Evolutionary conservation across 2,797 vertebrate species (phyloP), one percentile per base, ranked within the genome.

Genomic region (Leptoclinus maculatus): DNA sequence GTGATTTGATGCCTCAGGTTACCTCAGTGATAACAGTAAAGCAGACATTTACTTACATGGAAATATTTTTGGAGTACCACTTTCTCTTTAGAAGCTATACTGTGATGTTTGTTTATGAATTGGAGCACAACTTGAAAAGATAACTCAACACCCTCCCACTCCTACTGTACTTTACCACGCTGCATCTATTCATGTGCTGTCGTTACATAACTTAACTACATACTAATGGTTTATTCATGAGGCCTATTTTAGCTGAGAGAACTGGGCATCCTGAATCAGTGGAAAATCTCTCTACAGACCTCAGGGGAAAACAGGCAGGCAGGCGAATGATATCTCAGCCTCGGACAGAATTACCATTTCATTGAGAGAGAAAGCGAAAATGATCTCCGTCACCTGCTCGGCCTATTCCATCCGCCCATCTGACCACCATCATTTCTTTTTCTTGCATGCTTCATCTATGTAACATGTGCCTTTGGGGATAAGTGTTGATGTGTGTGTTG

Each of bases 161-260:
- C 54, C 72, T 78, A 84, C 79, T 87, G 70, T 88, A 86, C 79
- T 71, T 80, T 54, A 56, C 65, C 54, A 43, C 32, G 43, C 83
- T 76, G 76, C 86, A 80, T 89, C 82, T 89, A 78, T 85, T 84
- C 76, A 79, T 82, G 71, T 74, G 64, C 81, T 69, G 81, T 72
- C 14, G 79, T 93, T 93, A 89, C 88, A 86, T 92, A 93, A 93
- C 80, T 79, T 85, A 87, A 93, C 88, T 88, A 87, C 88, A 81
- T 39, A 75, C 74, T 76, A 68, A 89, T 92, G 89, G 38, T 88
- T 92, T 92, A 93, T 93, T 92, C 88, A 93, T 92, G 82, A 90
- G 84, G 83, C 90, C 88, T 92, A 86, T 85, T 93, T 91, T 88
- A 83, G 88, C 89, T 86, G 53, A 82, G 83, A 89, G 85, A 88